phyloP scores from a whole-genome alignment of 2,888 invertebrate species.

The Philereme transversata region DNA sequence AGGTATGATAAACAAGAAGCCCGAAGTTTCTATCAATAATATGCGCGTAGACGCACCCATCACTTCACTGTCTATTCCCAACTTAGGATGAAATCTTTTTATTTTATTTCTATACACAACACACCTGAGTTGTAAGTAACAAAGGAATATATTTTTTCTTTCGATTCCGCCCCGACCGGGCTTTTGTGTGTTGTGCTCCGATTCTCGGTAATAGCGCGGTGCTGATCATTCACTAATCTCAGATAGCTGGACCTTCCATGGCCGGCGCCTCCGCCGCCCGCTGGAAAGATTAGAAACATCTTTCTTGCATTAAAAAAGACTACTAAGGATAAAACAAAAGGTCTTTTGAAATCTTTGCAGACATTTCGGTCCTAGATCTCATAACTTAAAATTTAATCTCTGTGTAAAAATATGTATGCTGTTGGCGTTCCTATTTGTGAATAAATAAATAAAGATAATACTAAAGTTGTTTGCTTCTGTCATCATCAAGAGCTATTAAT shows the following conservation, averaged over 20 bases:
- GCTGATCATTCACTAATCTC: conserved; percentile 73
- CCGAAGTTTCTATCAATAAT: conserved; percentile 55
- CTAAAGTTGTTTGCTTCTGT: too few species aligned
- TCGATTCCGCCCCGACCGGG: conserved; percentile 62
- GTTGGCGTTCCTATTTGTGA: too few species aligned
- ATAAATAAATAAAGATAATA: too few species aligned
- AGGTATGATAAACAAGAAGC: too few species aligned
- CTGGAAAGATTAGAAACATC: too few species aligned
- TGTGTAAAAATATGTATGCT: too few species aligned
- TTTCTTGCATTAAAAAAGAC: background rate
- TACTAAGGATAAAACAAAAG: background rate
- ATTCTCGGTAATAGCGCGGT: conserved; percentile 67
- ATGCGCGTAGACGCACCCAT: conserved; percentile 45
- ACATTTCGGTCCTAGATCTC: too few species aligned
- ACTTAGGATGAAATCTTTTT: conserved; percentile 62
- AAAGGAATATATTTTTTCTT: conserved; percentile 75
- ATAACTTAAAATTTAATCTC: too few species aligned
- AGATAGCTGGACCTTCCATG: conserved; percentile 9
- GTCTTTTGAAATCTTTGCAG: too few species aligned
- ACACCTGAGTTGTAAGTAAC: conserved; percentile 81
- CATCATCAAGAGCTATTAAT: too few species aligned
- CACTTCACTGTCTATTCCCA: conserved; percentile 62
- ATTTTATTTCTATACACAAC: conserved; percentile 69
- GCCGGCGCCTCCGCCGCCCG: too few species aligned
- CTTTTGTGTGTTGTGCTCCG: conserved; percentile 72